phyloP scores from a whole-genome alignment of 2,113 vertebrate species.

The Tiliqua scincoides region DNA sequence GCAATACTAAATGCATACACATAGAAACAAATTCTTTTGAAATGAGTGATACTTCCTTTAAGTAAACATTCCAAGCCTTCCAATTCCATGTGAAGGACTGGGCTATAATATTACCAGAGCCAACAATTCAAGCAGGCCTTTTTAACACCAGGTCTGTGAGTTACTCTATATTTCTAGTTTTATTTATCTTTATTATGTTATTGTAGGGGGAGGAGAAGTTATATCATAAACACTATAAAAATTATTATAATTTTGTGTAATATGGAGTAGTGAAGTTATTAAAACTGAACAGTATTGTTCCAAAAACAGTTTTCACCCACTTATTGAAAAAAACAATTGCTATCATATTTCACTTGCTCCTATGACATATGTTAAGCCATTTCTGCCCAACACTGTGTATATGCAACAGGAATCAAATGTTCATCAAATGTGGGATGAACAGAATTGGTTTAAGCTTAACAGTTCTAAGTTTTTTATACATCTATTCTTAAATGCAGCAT shows the following conservation, averaged over 20 bases:
- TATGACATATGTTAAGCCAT: no score
- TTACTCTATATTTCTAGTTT: background rate
- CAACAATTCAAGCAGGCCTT: no score
- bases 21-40: background rate
- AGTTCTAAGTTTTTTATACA: background rate
- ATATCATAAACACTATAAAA: background rate
- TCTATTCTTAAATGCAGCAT: background rate
- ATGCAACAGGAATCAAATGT: no score
- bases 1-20: background rate
- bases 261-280: background rate
- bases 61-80: no score
- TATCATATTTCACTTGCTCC: background rate
- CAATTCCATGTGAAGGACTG: background rate
- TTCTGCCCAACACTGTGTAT: no score
- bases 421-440: no score
- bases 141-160: background rate
- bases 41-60: background rate
- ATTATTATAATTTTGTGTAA: background rate
- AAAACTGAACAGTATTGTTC: background rate
- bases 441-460: no score
- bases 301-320: background rate
- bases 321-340: background rate
- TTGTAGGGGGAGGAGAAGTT: background rate
- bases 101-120: no score
- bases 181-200: background rate